phyloP scores from a whole-genome alignment of 2,888 invertebrate species.

The Plebejus melissa region DNA sequence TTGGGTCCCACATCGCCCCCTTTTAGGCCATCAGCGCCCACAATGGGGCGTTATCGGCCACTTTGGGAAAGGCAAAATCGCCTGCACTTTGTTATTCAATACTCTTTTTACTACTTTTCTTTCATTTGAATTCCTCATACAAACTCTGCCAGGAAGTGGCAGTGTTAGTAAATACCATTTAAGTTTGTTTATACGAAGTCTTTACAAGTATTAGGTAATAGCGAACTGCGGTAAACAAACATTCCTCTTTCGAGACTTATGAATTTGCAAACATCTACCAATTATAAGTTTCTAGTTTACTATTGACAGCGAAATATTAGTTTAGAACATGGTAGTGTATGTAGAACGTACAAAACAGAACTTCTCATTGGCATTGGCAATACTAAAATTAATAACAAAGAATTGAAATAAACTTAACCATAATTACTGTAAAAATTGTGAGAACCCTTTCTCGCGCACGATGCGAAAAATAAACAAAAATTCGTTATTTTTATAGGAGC shows the following conservation, averaged over 20 bases:
- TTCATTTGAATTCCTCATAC: neutral
- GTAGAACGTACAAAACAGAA: neutral
- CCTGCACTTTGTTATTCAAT: no score
- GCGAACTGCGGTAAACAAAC: neutral
- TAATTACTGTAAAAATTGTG: no score
- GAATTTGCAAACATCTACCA: conserved; percentile 2
- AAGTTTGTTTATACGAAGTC: neutral
- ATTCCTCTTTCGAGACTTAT: conserved; percentile 3
- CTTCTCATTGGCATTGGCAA: neutral
- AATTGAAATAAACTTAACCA: neutral
- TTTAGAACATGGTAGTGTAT: neutral
- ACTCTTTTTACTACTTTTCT: neutral
- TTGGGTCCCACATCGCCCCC: no score
- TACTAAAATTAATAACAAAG: no score
- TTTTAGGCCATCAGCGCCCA: no score
- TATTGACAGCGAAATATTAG: conserved; percentile 17
- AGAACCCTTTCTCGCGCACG: no score
- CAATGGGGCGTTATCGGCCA: no score
- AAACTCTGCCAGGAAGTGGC: neutral
- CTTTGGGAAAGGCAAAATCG: no score
- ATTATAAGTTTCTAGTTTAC: neutral
- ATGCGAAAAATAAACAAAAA: neutral
- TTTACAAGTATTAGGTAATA: neutral
- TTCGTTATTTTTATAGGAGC: no score
- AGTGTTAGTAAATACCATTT: neutral